Evolutionary conservation across 2,113 vertebrate genomes (phyloP).

Genomic region (Psammodynastes pulverulentus): DNA sequence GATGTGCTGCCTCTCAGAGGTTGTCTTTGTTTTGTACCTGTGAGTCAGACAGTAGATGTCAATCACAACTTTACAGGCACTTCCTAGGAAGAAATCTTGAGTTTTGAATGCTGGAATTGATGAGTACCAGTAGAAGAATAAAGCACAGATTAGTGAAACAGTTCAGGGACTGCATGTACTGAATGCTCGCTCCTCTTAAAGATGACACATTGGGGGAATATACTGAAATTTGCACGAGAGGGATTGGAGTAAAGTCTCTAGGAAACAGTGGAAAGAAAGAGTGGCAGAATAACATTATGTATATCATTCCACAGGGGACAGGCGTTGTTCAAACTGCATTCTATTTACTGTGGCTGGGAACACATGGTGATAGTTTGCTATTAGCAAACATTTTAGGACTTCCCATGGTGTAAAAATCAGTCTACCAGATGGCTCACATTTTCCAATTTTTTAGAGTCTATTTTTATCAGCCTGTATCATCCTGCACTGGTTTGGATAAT

Average conservation of each 20-base stretch:
- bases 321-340: background rate
- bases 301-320: background rate
- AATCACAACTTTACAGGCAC: background rate
- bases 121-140: background rate
- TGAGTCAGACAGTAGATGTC: background rate
- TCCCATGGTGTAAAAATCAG: slow-evolving; percentile 16
- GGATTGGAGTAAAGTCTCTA: background rate
- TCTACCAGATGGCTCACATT: slow-evolving; percentile 16
- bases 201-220: background rate
- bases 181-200: background rate
- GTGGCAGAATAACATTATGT: background rate
- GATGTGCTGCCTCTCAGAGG: background rate
- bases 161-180: background rate
- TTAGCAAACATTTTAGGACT: slow-evolving; percentile 10
- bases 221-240: background rate
- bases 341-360: slow-evolving; percentile 15
- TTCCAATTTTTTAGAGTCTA: background rate
- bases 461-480: slow-evolving; percentile 13
- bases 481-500: background rate
- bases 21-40: background rate
- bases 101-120: background rate
- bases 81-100: background rate
- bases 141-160: background rate
- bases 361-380: slow-evolving; percentile 1
- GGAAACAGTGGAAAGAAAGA: background rate